Base-by-base conservation (phyloP, 2,888 invertebrate genomes). In the Punctoribates punctum region DNA sequence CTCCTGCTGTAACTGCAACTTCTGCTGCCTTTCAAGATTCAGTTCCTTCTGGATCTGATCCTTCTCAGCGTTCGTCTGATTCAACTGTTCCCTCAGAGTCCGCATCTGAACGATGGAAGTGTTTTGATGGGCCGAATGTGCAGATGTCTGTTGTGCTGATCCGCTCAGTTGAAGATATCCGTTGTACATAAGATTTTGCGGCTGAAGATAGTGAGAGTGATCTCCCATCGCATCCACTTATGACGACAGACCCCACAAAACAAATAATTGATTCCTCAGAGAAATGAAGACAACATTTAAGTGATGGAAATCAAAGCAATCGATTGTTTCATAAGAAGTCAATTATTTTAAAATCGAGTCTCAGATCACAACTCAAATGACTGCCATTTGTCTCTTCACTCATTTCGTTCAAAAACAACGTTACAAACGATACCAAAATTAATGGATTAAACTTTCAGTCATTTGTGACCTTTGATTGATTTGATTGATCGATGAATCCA, bases 181-280 rank as follows among this genome's bases (percentile, higher is more conserved):
- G 62, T 62, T 62, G 62, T 62, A 62, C 62, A 62, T 62, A n/a
- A 62, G 29, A 25, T 62, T 62, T 17, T 62, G 62, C 15, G 62
- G 62, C 62, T 62, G 62, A 15, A 62, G 29, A 62, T 62, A 62
- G 17, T 62, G 62, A 17, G 57, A 57, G 29, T 62, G 62, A 29
- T 62, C 62, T 27, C 62, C 62, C 62, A 62, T 62, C 29, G 62
- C 62, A 62, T 62, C 62, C 27, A 20, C 20, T 9, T 9, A 9
- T 9, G 2, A 2, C 57, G 2, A 9, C 57, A 20, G 23, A 23
- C 20, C n/a, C 20, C n/a, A 17, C 48, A 17, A 48, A 48, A 17
- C 13, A 48, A 11, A 11, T 15, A 46, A 46, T 46, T 46, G 15
- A 11, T 8, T 8, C 46, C 15, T 51, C 51, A 51, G n/a, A n/a